Evolutionary conservation across 2,113 vertebrate species (phyloP).

Genomic region (Pholis gunnellus): DNA sequence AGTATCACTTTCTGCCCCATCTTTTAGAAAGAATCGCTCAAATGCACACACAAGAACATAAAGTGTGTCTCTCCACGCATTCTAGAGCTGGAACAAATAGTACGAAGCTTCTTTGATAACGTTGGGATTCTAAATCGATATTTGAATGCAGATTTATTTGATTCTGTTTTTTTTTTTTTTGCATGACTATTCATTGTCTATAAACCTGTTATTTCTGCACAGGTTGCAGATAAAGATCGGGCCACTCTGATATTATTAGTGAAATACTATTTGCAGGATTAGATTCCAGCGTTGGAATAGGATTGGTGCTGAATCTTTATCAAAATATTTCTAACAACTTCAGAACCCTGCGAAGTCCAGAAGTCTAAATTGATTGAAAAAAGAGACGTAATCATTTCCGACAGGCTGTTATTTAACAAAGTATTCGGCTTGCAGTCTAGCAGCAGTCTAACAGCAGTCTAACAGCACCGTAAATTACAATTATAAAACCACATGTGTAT

Average conservation of each 20-base stretch:
- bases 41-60: conserved; percentile 3
- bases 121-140: not conserved
- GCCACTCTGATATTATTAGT: not conserved
- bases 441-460: not conserved
- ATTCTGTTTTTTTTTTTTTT: not conserved
- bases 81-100: not conserved
- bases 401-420: not conserved
- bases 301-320: not conserved
- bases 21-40: conserved; percentile 27
- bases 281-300: not conserved
- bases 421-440: not conserved
- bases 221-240: not conserved
- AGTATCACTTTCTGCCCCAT: conserved; percentile 4
- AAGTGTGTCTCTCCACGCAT: not conserved
- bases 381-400: not conserved
- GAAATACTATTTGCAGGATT: not conserved
- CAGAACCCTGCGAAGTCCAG: not conserved
- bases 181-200: not conserved
- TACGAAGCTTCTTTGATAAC: not conserved
- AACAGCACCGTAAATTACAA: not conserved
- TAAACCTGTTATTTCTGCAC: not conserved
- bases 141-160: not conserved
- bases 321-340: not conserved
- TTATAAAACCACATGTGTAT: not conserved
- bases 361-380: not conserved